A percentile compares a stretch with the other conserved stretches of the same genome.
Evolutionary conservation across 2,888 invertebrate genomes (phyloP).

Genomic region (Drosophila prostipennis): DNA sequence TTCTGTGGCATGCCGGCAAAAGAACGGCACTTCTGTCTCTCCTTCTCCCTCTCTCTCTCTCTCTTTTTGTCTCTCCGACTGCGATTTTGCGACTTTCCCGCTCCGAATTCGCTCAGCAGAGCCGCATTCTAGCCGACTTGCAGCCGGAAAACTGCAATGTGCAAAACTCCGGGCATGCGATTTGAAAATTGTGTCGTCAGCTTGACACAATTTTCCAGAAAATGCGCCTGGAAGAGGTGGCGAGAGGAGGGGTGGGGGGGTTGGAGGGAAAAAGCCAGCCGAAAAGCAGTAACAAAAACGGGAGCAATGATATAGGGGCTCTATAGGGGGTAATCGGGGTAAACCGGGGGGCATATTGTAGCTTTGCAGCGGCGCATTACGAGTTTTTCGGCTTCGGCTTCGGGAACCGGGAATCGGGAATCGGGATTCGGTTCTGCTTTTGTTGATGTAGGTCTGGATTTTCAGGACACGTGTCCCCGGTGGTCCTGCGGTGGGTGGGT

Average conservation of each 20-base stretch:
- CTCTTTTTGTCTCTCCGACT: slow-evolving; percentile 24
- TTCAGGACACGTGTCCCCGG: slow-evolving; percentile 68
- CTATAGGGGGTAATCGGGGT: slow-evolving; percentile 1
- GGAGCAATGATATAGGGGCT: slow-evolving; percentile 4
- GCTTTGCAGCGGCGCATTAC: slow-evolving; percentile 57
- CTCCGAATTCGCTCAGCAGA: slow-evolving; percentile 17
- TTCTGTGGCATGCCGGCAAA: slow-evolving; percentile 71
- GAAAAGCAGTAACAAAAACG: slow-evolving; percentile 26
- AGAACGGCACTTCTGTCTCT: slow-evolving; percentile 28
- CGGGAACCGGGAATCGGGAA: slow-evolving; percentile 25
- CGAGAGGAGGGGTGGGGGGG: slow-evolving; percentile 42
- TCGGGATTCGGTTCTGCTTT: slow-evolving; percentile 27
- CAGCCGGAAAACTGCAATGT: slow-evolving; percentile 61
- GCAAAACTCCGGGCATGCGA: slow-evolving; percentile 74
- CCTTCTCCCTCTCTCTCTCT: slow-evolving; percentile 11
- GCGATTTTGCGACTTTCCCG: slow-evolving; percentile 11
- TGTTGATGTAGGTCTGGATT: slow-evolving; percentile 83
- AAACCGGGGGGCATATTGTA: not conserved
- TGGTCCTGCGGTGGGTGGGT: slow-evolving; percentile 11
- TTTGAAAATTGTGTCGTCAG: slow-evolving; percentile 79
- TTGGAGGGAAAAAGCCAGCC: slow-evolving; percentile 5
- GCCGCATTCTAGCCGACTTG: slow-evolving; percentile 24
- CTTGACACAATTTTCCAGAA: slow-evolving; percentile 83
- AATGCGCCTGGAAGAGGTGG: slow-evolving; percentile 77
- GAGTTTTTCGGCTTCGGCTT: slow-evolving; percentile 13